phyloP scores from a whole-genome alignment of 2,888 invertebrate genomes.

The Philereme transversata region DNA sequence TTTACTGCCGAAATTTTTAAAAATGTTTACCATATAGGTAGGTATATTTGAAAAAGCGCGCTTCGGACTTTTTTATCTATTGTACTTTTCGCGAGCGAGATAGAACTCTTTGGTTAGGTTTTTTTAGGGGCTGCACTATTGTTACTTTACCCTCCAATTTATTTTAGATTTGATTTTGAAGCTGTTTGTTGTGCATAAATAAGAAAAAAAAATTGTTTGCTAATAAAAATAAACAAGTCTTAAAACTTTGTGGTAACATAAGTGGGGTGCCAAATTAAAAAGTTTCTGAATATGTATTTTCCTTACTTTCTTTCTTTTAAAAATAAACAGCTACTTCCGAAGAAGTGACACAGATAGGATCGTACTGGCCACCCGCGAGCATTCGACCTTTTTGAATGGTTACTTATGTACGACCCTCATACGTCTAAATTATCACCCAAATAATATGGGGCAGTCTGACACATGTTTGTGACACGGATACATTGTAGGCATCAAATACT shows the following conservation, averaged over 20 bases:
- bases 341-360: conserved; percentile 32
- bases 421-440: conserved; percentile 20
- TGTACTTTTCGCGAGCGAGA: too few species aligned
- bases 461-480: conserved; percentile 14
- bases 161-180: too few species aligned
- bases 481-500: background rate
- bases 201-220: too few species aligned
- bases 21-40: too few species aligned
- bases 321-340: conserved; percentile 29
- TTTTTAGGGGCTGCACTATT: too few species aligned
- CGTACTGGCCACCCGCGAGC: conserved; percentile 13
- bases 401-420: conserved; percentile 18
- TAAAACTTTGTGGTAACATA: background rate
- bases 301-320: conserved; percentile 32
- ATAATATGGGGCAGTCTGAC: conserved; percentile 12
- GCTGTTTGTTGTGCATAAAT: too few species aligned
- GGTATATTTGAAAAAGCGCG: too few species aligned
- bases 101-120: too few species aligned
- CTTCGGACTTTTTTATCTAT: too few species aligned
- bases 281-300: conserved; percentile 22
- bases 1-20: too few species aligned
- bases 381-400: conserved; percentile 18
- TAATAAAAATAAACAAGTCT: too few species aligned
- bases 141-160: too few species aligned
- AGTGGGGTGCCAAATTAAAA: conserved; percentile 15